A percentile compares a stretch with the other conserved stretches of the same genome.
These are phyloP conservation scores for Odocoileus virginianus DNA, from an alignment of 2,113 vertebrate species.

Conservation along the genomic window DNA sequence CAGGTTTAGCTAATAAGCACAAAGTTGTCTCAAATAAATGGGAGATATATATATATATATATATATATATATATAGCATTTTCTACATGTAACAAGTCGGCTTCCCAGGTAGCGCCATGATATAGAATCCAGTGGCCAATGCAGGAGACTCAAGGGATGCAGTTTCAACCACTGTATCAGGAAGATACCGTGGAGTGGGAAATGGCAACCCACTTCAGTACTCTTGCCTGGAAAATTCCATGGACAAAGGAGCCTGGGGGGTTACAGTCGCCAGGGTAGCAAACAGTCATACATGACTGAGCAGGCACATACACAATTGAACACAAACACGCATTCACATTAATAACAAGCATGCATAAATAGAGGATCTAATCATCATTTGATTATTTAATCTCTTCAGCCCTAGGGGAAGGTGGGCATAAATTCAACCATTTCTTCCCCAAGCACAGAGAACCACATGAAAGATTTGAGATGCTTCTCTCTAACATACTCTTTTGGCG, in stretches of 20 bases:
- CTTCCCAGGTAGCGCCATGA: background rate
- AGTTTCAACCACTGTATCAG: background rate
- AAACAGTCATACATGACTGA: background rate
- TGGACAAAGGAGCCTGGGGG: background rate
- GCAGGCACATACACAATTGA: background rate
- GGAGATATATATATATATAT: background rate
- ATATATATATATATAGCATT: conserved; percentile 20
- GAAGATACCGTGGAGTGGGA: background rate
- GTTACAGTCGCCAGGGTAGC: background rate
- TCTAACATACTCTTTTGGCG: conserved; percentile 5
- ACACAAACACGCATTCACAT: background rate
- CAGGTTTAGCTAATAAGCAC: conserved; percentile 11
- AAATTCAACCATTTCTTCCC: conserved; percentile 48
- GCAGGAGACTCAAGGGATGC: background rate
- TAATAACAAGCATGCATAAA: conserved; percentile 35
- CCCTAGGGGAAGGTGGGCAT: background rate
- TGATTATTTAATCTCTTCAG: conserved; percentile 55
- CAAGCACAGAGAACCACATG: conserved; percentile 27
- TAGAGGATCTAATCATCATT: background rate
- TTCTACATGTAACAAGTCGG: background rate
- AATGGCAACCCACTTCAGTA: background rate
- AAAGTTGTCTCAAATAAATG: conserved; percentile 41
- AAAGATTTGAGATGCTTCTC: conserved; percentile 19
- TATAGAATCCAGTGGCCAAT: background rate
- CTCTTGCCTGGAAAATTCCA: background rate